A percentile compares a stretch with the other conserved stretches of the same genome.
Conservation (phyloP, 2,888 invertebrate genomes). For the Epirrhoe tristata region DNA sequence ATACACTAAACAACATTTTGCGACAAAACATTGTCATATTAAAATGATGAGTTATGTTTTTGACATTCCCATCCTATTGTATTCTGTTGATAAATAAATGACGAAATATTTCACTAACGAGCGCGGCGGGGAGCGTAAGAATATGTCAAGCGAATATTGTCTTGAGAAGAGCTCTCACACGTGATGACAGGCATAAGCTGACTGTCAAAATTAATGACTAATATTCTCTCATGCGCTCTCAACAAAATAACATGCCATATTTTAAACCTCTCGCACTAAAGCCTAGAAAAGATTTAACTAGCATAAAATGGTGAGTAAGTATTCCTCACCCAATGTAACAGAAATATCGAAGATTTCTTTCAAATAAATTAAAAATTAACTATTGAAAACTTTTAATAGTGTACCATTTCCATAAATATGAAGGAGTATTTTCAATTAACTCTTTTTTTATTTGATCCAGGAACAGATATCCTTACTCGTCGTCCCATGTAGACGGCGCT, state of each 20-base stretch:
- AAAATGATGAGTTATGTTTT: conserved; percentile 78
- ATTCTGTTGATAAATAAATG: conserved; percentile 65
- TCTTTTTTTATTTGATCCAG: background rate
- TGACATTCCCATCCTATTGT: conserved; percentile 81
- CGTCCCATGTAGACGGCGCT: conserved; percentile 7
- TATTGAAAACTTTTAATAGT: too few species aligned
- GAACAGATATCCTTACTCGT: background rate
- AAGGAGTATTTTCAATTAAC: too few species aligned
- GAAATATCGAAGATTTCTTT: too few species aligned
- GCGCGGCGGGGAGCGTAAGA: conserved; percentile 57
- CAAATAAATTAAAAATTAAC: too few species aligned
- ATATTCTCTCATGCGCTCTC: too few species aligned
- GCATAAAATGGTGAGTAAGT: too few species aligned
- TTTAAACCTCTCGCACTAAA: too few species aligned
- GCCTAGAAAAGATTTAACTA: too few species aligned
- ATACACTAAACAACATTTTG: conserved; percentile 56
- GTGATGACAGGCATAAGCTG: conserved; percentile 3
- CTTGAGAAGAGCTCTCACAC: conserved; percentile 45
- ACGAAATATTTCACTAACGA: conserved; percentile 79
- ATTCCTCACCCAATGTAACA: too few species aligned
- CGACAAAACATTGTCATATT: conserved; percentile 59
- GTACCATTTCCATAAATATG: too few species aligned
- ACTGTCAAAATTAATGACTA: background rate
- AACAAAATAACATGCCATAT: too few species aligned
- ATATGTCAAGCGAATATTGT: conserved; percentile 68